Evolutionary conservation across 2,888 invertebrate genomes (phyloP), one percentile per base, ranked within the genome.

Genomic region (Macrostomum cliftonense): DNA sequence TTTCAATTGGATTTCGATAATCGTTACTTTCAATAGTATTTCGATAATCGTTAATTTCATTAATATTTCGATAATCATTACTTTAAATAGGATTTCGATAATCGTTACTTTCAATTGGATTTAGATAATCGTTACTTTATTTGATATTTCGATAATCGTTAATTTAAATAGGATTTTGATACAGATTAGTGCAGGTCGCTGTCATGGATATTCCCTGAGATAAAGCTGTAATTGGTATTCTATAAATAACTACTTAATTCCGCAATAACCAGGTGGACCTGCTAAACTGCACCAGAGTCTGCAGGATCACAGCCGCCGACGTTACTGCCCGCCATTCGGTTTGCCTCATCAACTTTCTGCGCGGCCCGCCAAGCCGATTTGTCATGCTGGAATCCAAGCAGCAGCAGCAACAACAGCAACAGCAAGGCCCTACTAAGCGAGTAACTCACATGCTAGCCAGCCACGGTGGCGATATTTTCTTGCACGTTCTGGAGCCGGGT

Each of bases 241-340:
- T n/a, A n/a, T n/a, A n/a, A n/a, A n/a, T n/a, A n/a, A n/a, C n/a
- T n/a, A n/a, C n/a, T n/a, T n/a, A n/a, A n/a, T n/a, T n/a, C n/a
- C n/a, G n/a, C n/a, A n/a, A n/a, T 28, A 7, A 7, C 28, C 28
- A 28, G 28, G 28, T 75, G 59, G 89, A 80, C 71, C 78, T 77
- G 71, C 86, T 77, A 71, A 83, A 81, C 63, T 84, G 81, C 61
- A 80, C 84, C 0, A 81, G 81, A 0, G 81, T 87, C 69, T 82
- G 82, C 71, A 76, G 88, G 52, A 86, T 93, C 19, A 89, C 93
- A 0, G 91, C 93, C 0, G 86, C 89, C 0, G 89, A 93, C 71
- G 89, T 93, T 1, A 93, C 89, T 57, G 89, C 89, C 17, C 77
- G 95, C 0, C 95, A 93, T 0, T 91, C 93, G 0, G 85, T 91